phyloP scores from a whole-genome alignment of 2,113 vertebrate genomes.

The Myiozetetes cayanensis region DNA sequence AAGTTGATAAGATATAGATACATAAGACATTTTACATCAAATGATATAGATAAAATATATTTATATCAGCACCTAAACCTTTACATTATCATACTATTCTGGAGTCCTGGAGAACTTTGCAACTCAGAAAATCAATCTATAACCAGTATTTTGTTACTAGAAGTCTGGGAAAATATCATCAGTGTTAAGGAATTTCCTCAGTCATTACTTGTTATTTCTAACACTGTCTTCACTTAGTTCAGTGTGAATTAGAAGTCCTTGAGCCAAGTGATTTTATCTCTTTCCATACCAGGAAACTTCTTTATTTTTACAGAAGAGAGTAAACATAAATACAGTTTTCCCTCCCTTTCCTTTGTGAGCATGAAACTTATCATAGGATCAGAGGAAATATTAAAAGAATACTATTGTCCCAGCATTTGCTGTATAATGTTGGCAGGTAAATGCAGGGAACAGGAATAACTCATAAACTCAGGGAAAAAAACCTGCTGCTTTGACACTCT shows the following conservation, averaged over 20 bases:
- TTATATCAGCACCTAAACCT: not conserved
- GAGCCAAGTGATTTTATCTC: not conserved
- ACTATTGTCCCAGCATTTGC: not conserved
- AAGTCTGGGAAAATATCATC: not conserved
- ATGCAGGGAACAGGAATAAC: not conserved
- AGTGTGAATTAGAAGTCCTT: not conserved
- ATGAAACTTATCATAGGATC: not conserved
- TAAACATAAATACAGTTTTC: not conserved
- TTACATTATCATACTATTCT: not conserved
- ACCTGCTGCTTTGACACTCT: not conserved
- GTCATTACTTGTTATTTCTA: not conserved
- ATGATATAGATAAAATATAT: not conserved
- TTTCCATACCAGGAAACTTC: not conserved
- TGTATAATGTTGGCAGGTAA: not conserved
- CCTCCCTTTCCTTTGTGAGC: not conserved
- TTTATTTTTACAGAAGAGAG: not conserved
- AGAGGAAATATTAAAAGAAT: not conserved
- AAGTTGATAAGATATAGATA: not conserved
- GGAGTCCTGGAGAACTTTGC: not conserved
- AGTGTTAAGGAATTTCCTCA: not conserved
- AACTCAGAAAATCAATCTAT: not conserved
- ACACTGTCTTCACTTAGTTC: not conserved
- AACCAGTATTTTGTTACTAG: not conserved
- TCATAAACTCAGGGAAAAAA: not conserved
- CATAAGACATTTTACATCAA: not conserved